Base-by-base conservation (phyloP, 2,888 invertebrate genomes). In the Diogma glabrata region DNA sequence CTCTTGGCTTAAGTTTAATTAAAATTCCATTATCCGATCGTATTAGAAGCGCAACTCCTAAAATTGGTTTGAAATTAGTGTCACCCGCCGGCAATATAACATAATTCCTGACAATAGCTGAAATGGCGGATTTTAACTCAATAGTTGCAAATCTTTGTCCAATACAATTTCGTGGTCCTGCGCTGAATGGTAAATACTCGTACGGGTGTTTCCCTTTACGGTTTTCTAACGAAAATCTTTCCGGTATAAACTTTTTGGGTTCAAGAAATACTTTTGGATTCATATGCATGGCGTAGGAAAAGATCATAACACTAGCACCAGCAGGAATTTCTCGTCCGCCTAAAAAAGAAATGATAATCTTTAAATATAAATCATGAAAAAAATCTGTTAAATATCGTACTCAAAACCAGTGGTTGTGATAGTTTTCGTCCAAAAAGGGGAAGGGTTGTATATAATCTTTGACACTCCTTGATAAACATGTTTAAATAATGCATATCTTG, bases 131-230 rank as follows among this genome's bases (percentile, higher is more conserved):
- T 62, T 79, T 79, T 57, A 79, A 64, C 60, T 78, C 76, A 59
- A 77, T 60, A 63, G 75, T 66, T 30, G 68, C 75, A 61, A 68
- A 72, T 60, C 71, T 74, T 61, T 74, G 73, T 47, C 72, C 72
- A 51, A 79, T 75, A 56, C 79, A 79, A 59, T 81, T 81, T 43
- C 81, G 73, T 0, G 78, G 76, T 0, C 81, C 81, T 7, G 80
- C 81, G 57, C 80, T 81, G 52, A 81, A 81, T 1, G 78, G 75
- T 3, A 81, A 60, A 66, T 74, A 80, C 20, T 71, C 71, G 57
- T 75, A 78, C 0, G 75, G 72, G 49, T 70, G 72, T 2, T 63
- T 64, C 20, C 63, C 62, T 5, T 52, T 55, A 6, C 58, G 63
- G n/a, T 67, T 62, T 49, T 66, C 60, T 2, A 58, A 52, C 28